Base-by-base conservation (phyloP, 2,888 invertebrate genomes). In the Maniola hyperantus region DNA sequence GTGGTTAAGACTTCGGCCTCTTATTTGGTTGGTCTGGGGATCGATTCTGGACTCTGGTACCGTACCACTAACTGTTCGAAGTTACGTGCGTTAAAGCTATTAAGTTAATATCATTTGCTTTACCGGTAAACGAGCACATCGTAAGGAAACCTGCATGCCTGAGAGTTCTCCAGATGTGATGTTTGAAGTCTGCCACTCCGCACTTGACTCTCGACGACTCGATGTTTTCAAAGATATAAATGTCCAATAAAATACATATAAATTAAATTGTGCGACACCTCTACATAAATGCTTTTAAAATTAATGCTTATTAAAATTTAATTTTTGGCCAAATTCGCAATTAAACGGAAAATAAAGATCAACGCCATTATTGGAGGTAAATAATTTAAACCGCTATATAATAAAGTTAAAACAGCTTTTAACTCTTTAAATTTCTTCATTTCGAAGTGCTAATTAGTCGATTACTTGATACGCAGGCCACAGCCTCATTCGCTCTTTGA, bases 361-460 rank as follows among this genome's bases (percentile, higher is more conserved):
- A 58, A 42, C 26, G 4, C 10, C 46, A 46, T 57, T 42, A 33
- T 33, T 10, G 33, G 18, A 15, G 11, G 34, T 33, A 46, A 46
- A 46, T 33, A 44, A 33, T 46, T 13, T n/a, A 20, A 20, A 18
- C 61, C 18, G 50, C 61, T 18, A 20, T 61, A 18, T 36, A 50
- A 18, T 36, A 50, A 50, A 39, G n/a, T 50, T 50, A 36, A 60
- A 57, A 68, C 44, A 66, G 65, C 64, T 61, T 58, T 63, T 62
- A 63, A 61, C 57, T 65, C 57, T 63, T 62, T 66, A 67, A 66
- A 68, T 65, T 66, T 51, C 42, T 55, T 63, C 62, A 65, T 50
- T 68, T 58, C 61, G 48, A 61, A 71, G 71, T 71, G 71, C 70
- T 73, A 72, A 73, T 73, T 70, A 68, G 67, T 59, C 66, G 68